A percentile compares a stretch with the other conserved stretches of the same genome.
Conservation (phyloP, 2,797 vertebrate species). For the Synanceia verrucosa region DNA sequence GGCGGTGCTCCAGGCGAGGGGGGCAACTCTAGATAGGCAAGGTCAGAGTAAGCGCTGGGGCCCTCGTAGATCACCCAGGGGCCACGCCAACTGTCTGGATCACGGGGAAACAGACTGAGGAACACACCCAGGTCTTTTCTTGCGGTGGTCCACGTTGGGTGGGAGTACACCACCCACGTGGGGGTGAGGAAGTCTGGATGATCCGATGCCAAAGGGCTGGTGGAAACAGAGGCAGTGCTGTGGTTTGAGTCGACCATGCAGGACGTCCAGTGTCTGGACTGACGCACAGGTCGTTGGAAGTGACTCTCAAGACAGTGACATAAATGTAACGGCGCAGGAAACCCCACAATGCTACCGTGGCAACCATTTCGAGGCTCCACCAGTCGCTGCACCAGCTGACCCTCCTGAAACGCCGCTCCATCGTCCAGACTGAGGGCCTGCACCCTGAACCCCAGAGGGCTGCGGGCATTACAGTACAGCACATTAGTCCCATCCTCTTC, state of each 20-base stretch:
- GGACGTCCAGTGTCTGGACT: conserved; percentile 53
- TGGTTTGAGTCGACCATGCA: neutral
- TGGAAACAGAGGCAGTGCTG: neutral
- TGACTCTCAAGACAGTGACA: neutral
- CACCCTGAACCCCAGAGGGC: conserved; percentile 89
- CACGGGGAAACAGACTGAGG: conserved; percentile 89
- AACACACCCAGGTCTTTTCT: conserved; percentile 89
- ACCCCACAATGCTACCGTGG: conserved; percentile 92
- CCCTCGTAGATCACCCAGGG: conserved; percentile 96
- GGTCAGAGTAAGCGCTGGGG: conserved; percentile 94
- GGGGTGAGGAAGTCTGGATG: conserved; percentile 80
- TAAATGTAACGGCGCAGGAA: conserved; percentile 80
- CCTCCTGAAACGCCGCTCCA: conserved; percentile 86
- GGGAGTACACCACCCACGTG: conserved; percentile 93
- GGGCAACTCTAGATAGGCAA: conserved; percentile 86
- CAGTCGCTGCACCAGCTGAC: conserved; percentile 89
- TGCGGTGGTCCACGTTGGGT: conserved; percentile 85
- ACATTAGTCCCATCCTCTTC: conserved; percentile 86
- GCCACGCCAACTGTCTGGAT: conserved; percentile 89
- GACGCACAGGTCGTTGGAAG: neutral
- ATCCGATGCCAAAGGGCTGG: neutral
- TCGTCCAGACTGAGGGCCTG: conserved; percentile 90
- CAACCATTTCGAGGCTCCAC: conserved; percentile 90
- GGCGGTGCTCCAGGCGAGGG: conserved; percentile 61
- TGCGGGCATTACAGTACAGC: conserved; percentile 94